Conservation (phyloP, 2,888 invertebrate species). For the Rhagonycha lutea region DNA sequence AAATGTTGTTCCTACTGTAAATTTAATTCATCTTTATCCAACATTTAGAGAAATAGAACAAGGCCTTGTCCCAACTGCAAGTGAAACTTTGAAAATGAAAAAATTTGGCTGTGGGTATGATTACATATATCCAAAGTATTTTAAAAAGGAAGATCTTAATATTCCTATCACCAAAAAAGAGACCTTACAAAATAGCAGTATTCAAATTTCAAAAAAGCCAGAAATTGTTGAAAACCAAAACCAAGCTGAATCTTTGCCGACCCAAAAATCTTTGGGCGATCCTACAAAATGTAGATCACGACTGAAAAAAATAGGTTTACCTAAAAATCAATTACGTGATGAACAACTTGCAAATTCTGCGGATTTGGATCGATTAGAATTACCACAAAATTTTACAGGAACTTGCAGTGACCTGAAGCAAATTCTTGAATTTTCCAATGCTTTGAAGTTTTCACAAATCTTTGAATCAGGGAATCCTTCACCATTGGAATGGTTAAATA, state of each 20-base stretch:
- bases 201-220: too few relatives aligned
- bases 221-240: too few relatives aligned
- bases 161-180: not conserved
- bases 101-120: not conserved
- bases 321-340: not conserved
- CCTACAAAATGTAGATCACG: not conserved
- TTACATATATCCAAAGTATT: not conserved
- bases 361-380: not conserved
- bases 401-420: too few relatives aligned
- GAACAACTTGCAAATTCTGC: not conserved
- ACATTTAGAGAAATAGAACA: not conserved
- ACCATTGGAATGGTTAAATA: too few relatives aligned
- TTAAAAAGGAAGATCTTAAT: not conserved
- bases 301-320: not conserved
- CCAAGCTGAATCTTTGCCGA: not conserved
- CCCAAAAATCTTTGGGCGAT: not conserved
- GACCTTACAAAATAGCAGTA: not conserved
- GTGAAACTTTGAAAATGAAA: not conserved
- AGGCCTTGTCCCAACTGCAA: not conserved
- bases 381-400: not conserved
- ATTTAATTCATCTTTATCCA: not conserved
- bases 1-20: not conserved
- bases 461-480: too few relatives aligned
- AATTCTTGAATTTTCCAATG: too few relatives aligned
- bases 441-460: too few relatives aligned